Conservation (phyloP, 2,113 vertebrate species). For the Ancistrus triradiatus region DNA sequence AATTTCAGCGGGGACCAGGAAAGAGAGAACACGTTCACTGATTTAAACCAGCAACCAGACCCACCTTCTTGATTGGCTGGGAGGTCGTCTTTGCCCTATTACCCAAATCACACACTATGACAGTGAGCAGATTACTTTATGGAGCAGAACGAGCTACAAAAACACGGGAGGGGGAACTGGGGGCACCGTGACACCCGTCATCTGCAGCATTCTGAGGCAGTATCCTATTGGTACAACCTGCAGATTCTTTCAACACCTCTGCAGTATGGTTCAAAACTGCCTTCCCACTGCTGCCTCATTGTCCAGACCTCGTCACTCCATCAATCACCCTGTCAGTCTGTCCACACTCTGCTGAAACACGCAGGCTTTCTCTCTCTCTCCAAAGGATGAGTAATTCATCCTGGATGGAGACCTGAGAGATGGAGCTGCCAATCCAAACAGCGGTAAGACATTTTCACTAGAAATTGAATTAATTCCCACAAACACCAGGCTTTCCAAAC, state of each 20-base stretch:
- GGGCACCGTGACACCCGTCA: constrained; percentile 8
- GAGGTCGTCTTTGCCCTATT: constrained; percentile 39
- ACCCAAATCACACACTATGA: constrained; percentile 41
- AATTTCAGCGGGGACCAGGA: not conserved
- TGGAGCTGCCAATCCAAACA: constrained; percentile 40
- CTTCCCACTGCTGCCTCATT: constrained; percentile 17
- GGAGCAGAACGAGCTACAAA: constrained; percentile 36
- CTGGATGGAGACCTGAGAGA: constrained; percentile 35
- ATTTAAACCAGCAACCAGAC: constrained; percentile 27
- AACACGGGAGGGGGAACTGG: constrained; percentile 25
- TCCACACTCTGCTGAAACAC: constrained; percentile 19
- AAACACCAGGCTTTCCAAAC: constrained; percentile 10
- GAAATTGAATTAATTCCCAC: constrained; percentile 27
- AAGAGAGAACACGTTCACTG: constrained; percentile 25
- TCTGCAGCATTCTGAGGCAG: constrained; percentile 19
- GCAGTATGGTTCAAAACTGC: constrained; percentile 16
- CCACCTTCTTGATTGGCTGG: constrained; percentile 12
- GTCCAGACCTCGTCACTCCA: constrained; percentile 40
- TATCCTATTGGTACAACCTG: constrained; percentile 27
- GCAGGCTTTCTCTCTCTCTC: constrained; percentile 19
- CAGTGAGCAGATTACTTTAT: constrained; percentile 42
- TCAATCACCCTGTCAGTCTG: constrained; percentile 42
- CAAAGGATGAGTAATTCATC: constrained; percentile 44
- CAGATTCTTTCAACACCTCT: constrained; percentile 31
- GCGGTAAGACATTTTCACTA: constrained; percentile 17